A percentile compares a stretch with the other conserved stretches of the same genome.
These are phyloP conservation scores for Drosophila baimaii DNA, from an alignment of 1,140 invertebrate genomes.

Conservation along the genomic window DNA sequence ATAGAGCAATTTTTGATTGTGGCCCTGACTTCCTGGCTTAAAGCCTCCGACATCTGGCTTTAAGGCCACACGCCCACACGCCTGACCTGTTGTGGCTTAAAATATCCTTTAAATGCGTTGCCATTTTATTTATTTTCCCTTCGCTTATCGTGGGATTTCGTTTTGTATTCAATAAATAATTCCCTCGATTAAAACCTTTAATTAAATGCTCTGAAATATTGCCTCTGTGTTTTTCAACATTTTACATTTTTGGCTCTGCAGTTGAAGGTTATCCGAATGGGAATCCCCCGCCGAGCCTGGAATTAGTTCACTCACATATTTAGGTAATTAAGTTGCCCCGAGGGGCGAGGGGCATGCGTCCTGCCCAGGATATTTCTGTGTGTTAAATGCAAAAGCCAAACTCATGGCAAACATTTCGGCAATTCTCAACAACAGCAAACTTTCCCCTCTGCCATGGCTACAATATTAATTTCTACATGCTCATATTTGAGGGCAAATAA, in stretches of 20 bases:
- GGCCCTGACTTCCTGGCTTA: constrained; percentile 18
- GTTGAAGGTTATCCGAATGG: background rate
- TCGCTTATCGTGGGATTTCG: constrained; percentile 10
- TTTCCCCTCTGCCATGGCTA: constrained; percentile 13
- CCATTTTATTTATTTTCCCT: constrained; percentile 15
- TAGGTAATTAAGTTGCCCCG: constrained; percentile 46
- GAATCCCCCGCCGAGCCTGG: constrained; percentile 2
- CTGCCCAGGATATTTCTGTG: constrained; percentile 39
- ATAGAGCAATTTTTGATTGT: constrained; percentile 51
- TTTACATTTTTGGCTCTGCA: constrained; percentile 4
- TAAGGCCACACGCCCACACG: constrained; percentile 10
- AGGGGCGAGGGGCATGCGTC: background rate
- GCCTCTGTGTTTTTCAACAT: constrained; percentile 1
- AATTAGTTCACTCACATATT: constrained; percentile 48
- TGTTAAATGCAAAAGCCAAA: constrained; percentile 60
- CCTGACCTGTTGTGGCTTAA: constrained; percentile 22
- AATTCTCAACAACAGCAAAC: constrained; percentile 27
- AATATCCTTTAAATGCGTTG: constrained; percentile 19
- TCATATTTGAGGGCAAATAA: constrained; percentile 67
- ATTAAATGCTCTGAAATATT: constrained; percentile 31
- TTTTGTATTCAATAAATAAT: constrained; percentile 25
- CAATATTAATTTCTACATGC: constrained; percentile 59
- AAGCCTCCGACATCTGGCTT: background rate
- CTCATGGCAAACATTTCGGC: constrained; percentile 57
- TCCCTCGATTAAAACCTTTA: constrained; percentile 27